Base-by-base conservation (phyloP, 1,140 invertebrate genomes). In the Caenorhabditis briggsae region DNA sequence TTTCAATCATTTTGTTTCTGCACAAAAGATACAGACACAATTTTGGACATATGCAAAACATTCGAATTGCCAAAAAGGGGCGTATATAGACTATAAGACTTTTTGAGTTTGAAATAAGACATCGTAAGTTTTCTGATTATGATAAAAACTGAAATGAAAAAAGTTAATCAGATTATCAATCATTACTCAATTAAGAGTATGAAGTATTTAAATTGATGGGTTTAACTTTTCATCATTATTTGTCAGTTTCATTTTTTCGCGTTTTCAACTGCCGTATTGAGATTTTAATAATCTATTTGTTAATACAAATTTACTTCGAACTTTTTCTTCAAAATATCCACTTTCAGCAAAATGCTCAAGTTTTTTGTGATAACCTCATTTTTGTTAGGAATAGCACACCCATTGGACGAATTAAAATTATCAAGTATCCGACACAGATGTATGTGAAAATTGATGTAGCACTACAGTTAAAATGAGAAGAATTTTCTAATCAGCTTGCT, bases 331-430 rank as follows among this genome's bases (percentile, higher is more conserved):
- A 59, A 59, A 59, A 59, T 33, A 33, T 33, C 20, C 20, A 59
- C 16, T 74, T 74, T 74, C 41, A 74, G 65, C 41, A 74, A 74
- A 74, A 74, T 74, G 65, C 65, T 74, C 65, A 74, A 74, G 46
- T 46, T 43, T 74, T 12, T 59, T 2, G n/a, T 59, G 8, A n/a
- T 8, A n/a, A 59, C 2, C n/a, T 0, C n/a, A 8, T 20, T 59
- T n/a, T 20, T 59, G n/a, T n/a, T 12, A 9, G 23, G 59, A 14
- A 12, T 33, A 25, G 59, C 33, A 33, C 3, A 33, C 33, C 33
- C 33, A 33, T 33, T 33, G 33, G 33, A 33, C 33, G 33, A 33
- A 33, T 33, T 33, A 1, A 33, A 33, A 33, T 33, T 33, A 33
- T 33, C 33, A 33, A 3, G 33, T 33, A 1, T 33, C 33, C 33